Evolutionary conservation across 2,888 invertebrate genomes (phyloP).

Genomic region (Tetranychus truncatus): DNA sequence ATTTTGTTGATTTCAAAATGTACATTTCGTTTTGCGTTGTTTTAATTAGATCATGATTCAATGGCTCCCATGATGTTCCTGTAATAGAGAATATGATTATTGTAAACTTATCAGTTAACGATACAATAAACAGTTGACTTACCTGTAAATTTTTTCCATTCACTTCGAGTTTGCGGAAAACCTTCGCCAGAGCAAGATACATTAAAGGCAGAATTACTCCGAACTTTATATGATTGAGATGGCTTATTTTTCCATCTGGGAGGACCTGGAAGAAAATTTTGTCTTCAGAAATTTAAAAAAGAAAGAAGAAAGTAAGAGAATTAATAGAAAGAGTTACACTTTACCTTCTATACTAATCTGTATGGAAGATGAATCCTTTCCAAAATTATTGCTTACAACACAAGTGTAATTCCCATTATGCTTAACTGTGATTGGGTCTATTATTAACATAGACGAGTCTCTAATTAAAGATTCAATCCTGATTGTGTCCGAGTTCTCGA

Average conservation of each 20-base stretch:
- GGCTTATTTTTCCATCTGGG: neutral
- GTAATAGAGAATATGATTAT: neutral
- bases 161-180: neutral
- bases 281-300: neutral
- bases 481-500: neutral
- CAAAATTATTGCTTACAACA: neutral
- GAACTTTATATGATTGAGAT: neutral
- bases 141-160: too few species aligned
- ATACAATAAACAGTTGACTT: too few species aligned
- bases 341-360: neutral
- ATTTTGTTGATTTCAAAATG: too few species aligned
- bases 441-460: neutral
- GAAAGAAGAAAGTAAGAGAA: neutral
- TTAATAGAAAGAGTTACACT: too few species aligned
- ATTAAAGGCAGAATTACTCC: neutral
- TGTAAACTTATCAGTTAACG: too few species aligned
- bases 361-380: neutral
- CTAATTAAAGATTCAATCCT: neutral
- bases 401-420: neutral
- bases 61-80: neutral
- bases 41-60: neutral
- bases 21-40: too few species aligned
- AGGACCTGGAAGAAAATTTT: neutral
- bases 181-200: neutral
- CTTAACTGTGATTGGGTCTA: neutral